Evolutionary conservation across 2,113 vertebrate genomes (phyloP).

Genomic region (Lycaon pictus): DNA sequence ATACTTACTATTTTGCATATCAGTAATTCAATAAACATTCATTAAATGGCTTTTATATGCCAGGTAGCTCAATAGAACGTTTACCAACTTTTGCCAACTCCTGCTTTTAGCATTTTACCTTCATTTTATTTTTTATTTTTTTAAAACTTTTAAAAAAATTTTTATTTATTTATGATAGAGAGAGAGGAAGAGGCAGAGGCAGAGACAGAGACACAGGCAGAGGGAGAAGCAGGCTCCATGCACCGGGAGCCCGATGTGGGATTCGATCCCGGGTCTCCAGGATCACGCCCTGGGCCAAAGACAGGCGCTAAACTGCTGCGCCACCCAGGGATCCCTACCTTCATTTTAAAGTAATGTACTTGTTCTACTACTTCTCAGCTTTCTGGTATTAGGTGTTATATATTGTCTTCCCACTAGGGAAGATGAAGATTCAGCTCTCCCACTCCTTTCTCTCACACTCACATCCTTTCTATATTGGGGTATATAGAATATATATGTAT

Average conservation of each 20-base stretch:
- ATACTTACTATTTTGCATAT: slow-evolving; percentile 7
- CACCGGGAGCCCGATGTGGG: no score
- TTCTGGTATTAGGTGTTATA: slow-evolving; percentile 42
- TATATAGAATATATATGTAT: not conserved
- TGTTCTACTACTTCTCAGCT: not conserved
- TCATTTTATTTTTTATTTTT: not conserved
- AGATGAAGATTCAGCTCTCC: slow-evolving; percentile 42
- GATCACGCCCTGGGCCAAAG: no score
- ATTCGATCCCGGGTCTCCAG: no score
- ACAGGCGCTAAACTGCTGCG: no score
- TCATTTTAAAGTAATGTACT: not conserved
- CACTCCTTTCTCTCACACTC: not conserved
- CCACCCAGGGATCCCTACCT: not conserved
- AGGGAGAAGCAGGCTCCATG: no score
- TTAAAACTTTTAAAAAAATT: no score
- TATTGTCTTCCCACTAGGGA: slow-evolving; percentile 21
- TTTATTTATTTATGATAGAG: no score
- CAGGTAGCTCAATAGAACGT: not conserved
- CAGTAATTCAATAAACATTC: slow-evolving; percentile 19
- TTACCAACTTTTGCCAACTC: slow-evolving; percentile 31
- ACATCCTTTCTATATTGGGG: not conserved
- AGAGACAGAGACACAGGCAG: no score
- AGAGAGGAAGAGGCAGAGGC: no score
- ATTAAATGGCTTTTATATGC: slow-evolving; percentile 32
- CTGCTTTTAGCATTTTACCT: slow-evolving; percentile 39